Base-by-base conservation (phyloP, 2,113 vertebrate species). In the Oostethus manadensis region DNA sequence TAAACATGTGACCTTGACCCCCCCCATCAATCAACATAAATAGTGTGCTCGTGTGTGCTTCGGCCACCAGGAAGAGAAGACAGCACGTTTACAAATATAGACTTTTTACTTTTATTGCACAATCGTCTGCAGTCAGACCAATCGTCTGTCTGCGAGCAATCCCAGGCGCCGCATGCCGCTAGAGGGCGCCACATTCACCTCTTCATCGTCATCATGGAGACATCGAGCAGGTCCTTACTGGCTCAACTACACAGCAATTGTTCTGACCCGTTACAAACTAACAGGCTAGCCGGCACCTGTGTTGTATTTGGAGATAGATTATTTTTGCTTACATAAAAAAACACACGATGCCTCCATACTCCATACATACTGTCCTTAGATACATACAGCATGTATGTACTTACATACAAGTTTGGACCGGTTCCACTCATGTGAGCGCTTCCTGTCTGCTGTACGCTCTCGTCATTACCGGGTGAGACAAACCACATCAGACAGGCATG, bases 31-130 rank as follows among this genome's bases (percentile, higher is more conserved):
- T 29, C 26, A 29, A 29, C n/a, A n/a, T n/a, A n/a, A n/a, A n/a
- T n/a, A n/a, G n/a, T n/a, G n/a, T n/a, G n/a, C n/a, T n/a, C n/a
- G n/a, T n/a, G n/a, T n/a, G n/a, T n/a, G n/a, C 38, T 42, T 42
- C 6, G 38, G 3, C 38, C 38, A 3, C 38, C 38, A 6, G 38
- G 14, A 47, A 58, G 11, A 58, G 22, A 29, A 45, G 57, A 58
- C 57, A 58, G 59, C 46, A 66, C 20, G 18, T 82, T 84, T 88
- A 89, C 87, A 91, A 91, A 91, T 89, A 91, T 90, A 91, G 70
- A 90, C 78, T 86, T 90, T 78, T 90, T 78, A 80, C 81, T 91
- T 42, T 88, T 91, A 91, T 91, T 91, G 88, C 88, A 91, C 88
- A 89, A 88, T 89, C 73, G 76, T 86, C 82, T 86, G 88, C 86